Base-by-base conservation (phyloP, 2,113 vertebrate genomes). In the Setophaga kirtlandii region DNA sequence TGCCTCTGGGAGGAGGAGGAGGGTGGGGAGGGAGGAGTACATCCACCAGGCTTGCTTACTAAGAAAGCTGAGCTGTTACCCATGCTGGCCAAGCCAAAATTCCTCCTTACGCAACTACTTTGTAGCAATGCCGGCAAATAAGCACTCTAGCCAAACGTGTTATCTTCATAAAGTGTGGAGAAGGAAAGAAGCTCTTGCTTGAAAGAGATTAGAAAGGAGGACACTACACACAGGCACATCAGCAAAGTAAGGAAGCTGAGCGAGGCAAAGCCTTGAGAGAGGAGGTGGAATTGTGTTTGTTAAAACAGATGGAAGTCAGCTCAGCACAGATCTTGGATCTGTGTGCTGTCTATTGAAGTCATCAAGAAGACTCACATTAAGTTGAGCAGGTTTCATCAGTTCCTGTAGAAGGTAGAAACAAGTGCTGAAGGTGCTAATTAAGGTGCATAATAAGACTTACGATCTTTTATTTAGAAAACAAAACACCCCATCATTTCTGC, bases 401-500 rank as follows among this genome's bases (percentile, higher is more conserved):
- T 73, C 55, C 75, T 28, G 9, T 5, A 7, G 65, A 67, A 88
- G 60, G 55, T 60, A 68, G 60, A 93, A 93, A 83, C 59, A 87
- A 87, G 81, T 75, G 37, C 49, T 86, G 75, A 93, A 94, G 90
- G 89, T 94, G 80, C 73, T 89, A 70, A 95, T 93, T 96, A 93
- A 90, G 30, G 56, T 60, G 44, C 42, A 30, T 47, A 83, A 67
- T 55, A 71, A 83, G 59, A 67, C 64, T 67, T 3, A 0, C 5
- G 19, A 75, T 67, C 83, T 93, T 83, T 60, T 88, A 86, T 88
- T 90, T 92, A 53, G 53, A 60, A 92, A 96, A 86, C 62, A 88
- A 88, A 93, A 69, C 42, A 83, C 35, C 18, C 18, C 24, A 55
- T 69, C 20, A 28, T 2, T 64, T 50, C 64, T 46, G 52, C 58